Evolutionary conservation across 2,113 vertebrate species (phyloP).

Genomic region (Lampris incognitus): DNA sequence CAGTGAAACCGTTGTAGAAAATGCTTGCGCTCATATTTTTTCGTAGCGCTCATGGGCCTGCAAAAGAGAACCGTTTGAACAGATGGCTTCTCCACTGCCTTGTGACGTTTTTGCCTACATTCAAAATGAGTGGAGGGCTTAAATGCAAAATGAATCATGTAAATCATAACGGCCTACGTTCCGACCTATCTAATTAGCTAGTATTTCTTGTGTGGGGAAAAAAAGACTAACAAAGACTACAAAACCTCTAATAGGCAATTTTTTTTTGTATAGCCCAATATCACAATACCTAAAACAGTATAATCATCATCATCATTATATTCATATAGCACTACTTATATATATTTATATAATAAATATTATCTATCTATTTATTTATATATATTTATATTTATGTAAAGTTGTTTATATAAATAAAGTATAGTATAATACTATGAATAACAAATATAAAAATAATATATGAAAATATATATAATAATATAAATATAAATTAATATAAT

Average conservation of each 20-base stretch:
- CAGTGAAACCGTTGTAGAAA: slow-evolving; percentile 13
- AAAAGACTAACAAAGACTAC: background rate
- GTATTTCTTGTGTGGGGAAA: slow-evolving; percentile 12
- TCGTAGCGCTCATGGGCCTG: slow-evolving; percentile 8
- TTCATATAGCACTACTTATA: too few relatives aligned
- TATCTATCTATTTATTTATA: too few relatives aligned
- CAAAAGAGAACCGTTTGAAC: slow-evolving; percentile 55
- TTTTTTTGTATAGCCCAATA: too few relatives aligned
- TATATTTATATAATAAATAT: too few relatives aligned
- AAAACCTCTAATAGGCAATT: background rate
- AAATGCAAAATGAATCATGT: slow-evolving; percentile 41
- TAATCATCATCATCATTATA: too few relatives aligned
- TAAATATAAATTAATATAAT: too few relatives aligned
- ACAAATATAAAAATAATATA: too few relatives aligned
- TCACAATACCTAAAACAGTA: too few relatives aligned
- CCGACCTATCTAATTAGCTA: slow-evolving; percentile 28
- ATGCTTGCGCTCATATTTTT: slow-evolving; percentile 10
- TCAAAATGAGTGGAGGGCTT: slow-evolving; percentile 25
- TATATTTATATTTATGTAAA: too few relatives aligned
- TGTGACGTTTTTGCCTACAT: slow-evolving; percentile 27
- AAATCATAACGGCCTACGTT: slow-evolving; percentile 25
- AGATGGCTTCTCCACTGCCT: slow-evolving; percentile 50
- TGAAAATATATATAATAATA: too few relatives aligned
- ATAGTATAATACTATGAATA: background rate
- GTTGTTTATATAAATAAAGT: too few relatives aligned